phyloP scores from a whole-genome alignment of 2,888 invertebrate genomes.

The Chironomus tentans region DNA sequence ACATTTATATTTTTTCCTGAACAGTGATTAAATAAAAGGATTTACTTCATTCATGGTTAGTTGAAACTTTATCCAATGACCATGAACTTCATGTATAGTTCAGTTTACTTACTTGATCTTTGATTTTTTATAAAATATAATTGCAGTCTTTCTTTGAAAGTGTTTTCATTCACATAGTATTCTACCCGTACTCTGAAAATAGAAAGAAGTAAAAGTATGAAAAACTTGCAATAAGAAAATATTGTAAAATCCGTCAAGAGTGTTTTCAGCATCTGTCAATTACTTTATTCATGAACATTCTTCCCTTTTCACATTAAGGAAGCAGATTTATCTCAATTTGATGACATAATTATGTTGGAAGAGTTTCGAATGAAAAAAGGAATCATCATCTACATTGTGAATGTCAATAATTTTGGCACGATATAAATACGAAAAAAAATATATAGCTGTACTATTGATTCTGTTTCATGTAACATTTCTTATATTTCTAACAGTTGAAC shows the following conservation, averaged over 20 bases:
- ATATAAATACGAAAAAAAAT: no score
- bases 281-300: not conserved
- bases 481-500: no score
- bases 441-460: no score
- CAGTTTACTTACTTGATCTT: conserved; percentile 87
- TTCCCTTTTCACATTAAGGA: not conserved
- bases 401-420: no score
- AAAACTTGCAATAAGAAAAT: not conserved
- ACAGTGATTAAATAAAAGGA: no score
- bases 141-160: conserved; percentile 96
- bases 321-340: not conserved
- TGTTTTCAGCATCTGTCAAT: not conserved
- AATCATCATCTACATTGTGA: no score
- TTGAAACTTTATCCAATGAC: no score
- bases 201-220: conserved; percentile 28
- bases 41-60: no score
- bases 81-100: no score
- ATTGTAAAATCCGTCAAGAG: not conserved
- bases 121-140: conserved; percentile 99
- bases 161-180: conserved; percentile 98
- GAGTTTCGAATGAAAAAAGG: no score
- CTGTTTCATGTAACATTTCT: no score
- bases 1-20: no score
- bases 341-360: not conserved
- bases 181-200: conserved; percentile 93